A percentile compares a stretch with the other conserved stretches of the same genome.
phyloP scores from a whole-genome alignment of 2,888 invertebrate genomes.

The Teleiodes luculella region DNA sequence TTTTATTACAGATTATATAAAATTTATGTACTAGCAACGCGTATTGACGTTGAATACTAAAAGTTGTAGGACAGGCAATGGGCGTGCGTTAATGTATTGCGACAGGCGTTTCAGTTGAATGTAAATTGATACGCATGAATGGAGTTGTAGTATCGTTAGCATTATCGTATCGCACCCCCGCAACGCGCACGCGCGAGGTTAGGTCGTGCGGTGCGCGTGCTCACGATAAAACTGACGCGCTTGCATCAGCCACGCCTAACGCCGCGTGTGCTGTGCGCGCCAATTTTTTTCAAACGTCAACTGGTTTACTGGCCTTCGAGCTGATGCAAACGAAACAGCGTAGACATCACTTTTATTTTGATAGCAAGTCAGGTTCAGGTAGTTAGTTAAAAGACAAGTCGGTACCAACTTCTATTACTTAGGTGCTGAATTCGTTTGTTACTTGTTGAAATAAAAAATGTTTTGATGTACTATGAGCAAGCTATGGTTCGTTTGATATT shows the following conservation, averaged over 20 bases:
- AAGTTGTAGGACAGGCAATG: background rate
- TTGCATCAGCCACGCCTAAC: slow-evolving; percentile 34
- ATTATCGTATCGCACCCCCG: background rate
- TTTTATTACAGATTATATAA: too few relatives aligned
- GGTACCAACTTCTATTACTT: too few relatives aligned
- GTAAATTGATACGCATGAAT: background rate
- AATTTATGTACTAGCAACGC: background rate
- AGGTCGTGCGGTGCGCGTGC: slow-evolving; percentile 8
- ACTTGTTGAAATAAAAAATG: too few relatives aligned
- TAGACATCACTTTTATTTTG: background rate
- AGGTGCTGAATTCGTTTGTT: too few relatives aligned
- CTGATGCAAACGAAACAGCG: slow-evolving; percentile 6
- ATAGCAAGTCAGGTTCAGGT: background rate
- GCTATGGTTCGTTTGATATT: too few relatives aligned
- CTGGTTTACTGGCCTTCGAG: background rate
- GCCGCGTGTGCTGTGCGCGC: slow-evolving; percentile 2
- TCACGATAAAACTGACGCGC: slow-evolving; percentile 26
- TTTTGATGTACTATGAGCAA: too few relatives aligned
- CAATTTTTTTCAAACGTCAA: background rate
- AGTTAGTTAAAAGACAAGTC: background rate
- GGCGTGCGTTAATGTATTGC: background rate
- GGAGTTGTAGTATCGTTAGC: background rate
- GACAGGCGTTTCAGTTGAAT: background rate
- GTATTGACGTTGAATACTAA: background rate
- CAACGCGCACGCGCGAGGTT: background rate